Percentiles rank a stretch among this genome's conserved stretches.
Conservation (phyloP, 2,113 vertebrate species). For the Oplegnathus fasciatus region DNA sequence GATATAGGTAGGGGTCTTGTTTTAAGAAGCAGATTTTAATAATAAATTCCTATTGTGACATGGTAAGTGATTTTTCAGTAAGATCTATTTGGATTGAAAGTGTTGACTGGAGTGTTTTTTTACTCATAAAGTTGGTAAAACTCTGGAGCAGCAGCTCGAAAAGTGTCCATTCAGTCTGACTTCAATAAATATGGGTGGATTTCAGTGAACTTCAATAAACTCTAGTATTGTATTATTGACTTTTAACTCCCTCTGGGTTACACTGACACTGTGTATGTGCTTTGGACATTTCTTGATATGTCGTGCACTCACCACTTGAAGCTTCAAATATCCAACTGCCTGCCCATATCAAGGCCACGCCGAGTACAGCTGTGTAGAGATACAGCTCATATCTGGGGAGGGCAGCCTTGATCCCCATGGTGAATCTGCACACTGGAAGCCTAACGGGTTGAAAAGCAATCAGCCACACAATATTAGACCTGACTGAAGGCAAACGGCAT, state of each 20-base stretch:
- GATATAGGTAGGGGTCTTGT: not conserved
- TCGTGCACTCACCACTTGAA: conserved; percentile 88
- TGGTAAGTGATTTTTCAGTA: not conserved
- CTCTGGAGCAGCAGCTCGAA: not conserved
- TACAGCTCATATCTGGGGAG: conserved; percentile 92
- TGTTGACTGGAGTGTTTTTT: not conserved
- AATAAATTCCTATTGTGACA: not conserved
- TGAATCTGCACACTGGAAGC: conserved; percentile 50
- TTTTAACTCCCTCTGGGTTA: not conserved
- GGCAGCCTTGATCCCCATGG: conserved; percentile 92
- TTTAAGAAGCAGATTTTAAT: not conserved
- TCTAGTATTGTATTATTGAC: not conserved
- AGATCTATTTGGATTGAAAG: not conserved
- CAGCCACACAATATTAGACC: conserved; percentile 24
- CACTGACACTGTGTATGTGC: not conserved
- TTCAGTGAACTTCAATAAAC: not conserved
- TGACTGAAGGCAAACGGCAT: not conserved
- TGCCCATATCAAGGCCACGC: conserved; percentile 89
- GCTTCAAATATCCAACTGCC: conserved; percentile 91
- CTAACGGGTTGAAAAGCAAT: conserved; percentile 34
- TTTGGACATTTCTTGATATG: conserved; percentile 18
- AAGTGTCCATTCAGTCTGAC: not conserved
- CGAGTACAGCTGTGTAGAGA: conserved; percentile 90
- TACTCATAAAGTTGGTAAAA: not conserved
- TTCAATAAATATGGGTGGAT: not conserved